Evolutionary conservation across 2,113 vertebrate genomes (phyloP).

Genomic region (Baryphthengus martii): DNA sequence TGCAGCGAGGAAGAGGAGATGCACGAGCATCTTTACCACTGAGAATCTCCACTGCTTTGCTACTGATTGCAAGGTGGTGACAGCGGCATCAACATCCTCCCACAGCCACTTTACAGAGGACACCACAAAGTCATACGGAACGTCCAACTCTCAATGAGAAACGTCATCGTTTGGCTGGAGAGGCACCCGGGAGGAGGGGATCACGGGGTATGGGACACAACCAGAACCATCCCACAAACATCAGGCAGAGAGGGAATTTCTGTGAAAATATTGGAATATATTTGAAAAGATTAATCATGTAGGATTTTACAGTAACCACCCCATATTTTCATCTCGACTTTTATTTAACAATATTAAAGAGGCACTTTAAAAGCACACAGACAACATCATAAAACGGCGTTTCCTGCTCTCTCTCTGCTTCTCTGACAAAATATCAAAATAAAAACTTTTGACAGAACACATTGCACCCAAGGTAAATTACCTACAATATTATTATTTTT

Average conservation of each 20-base stretch:
- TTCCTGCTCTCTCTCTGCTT: constrained; percentile 79
- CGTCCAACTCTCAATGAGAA: no score
- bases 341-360: constrained; percentile 77
- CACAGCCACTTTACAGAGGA: background rate
- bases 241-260: constrained; percentile 3
- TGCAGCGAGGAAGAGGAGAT: background rate
- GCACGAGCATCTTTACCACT: rapidly evolving
- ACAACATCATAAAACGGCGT: constrained; percentile 80
- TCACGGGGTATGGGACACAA: no score
- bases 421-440: constrained; percentile 91
- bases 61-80: background rate
- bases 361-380: constrained; percentile 83
- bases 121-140: rapidly evolving
- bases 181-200: rapidly evolving
- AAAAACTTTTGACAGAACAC: constrained; percentile 90
- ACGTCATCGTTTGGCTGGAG: background rate
- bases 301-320: constrained; percentile 55
- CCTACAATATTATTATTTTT: constrained; percentile 79
- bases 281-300: constrained; percentile 61
- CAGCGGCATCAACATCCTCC: background rate
- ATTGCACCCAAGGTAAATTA: constrained; percentile 89
- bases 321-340: constrained; percentile 57
- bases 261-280: constrained; percentile 76
- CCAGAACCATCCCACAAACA: background rate
- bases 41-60: background rate